These are phyloP conservation scores for Drosophila bocki DNA, from an alignment of 1,140 invertebrate genomes.

Conservation along the genomic window DNA sequence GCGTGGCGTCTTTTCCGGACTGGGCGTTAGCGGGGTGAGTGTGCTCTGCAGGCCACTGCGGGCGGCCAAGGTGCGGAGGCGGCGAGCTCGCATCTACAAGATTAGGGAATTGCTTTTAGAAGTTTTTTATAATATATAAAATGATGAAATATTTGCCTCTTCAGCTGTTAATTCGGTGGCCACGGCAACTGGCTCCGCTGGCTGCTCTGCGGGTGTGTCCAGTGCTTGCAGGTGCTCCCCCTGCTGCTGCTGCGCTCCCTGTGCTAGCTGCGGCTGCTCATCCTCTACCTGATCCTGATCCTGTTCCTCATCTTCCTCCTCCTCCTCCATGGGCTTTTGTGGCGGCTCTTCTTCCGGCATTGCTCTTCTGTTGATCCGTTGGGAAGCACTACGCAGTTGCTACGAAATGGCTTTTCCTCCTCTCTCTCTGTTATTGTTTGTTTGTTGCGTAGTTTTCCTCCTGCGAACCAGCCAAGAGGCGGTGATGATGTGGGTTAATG, in stretches of 20 bases:
- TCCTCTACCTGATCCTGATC: constrained; percentile 27
- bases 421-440: constrained; percentile 45
- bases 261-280: constrained; percentile 13
- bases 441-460: constrained; percentile 70
- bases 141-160: constrained; percentile 87
- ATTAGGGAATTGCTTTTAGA: background rate
- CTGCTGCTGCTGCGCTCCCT: constrained; percentile 26
- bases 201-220: background rate
- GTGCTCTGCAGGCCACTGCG: constrained; percentile 27
- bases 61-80: constrained; percentile 88
- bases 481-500: constrained; percentile 61
- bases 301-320: constrained; percentile 53
- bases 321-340: constrained; percentile 70
- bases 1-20: constrained; percentile 40
- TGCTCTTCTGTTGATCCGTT: constrained; percentile 16
- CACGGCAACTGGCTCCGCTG: constrained; percentile 5
- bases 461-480: constrained; percentile 23
- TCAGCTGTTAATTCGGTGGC: constrained; percentile 89
- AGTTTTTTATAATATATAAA: no score
- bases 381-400: constrained; percentile 39
- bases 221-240: background rate
- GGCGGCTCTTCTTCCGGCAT: constrained; percentile 75
- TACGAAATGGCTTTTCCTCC: constrained; percentile 16
- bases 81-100: constrained; percentile 89
- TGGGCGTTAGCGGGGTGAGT: constrained; percentile 7